Evolutionary conservation across 2,113 vertebrate genomes (phyloP).

Genomic region (Equus przewalskii): DNA sequence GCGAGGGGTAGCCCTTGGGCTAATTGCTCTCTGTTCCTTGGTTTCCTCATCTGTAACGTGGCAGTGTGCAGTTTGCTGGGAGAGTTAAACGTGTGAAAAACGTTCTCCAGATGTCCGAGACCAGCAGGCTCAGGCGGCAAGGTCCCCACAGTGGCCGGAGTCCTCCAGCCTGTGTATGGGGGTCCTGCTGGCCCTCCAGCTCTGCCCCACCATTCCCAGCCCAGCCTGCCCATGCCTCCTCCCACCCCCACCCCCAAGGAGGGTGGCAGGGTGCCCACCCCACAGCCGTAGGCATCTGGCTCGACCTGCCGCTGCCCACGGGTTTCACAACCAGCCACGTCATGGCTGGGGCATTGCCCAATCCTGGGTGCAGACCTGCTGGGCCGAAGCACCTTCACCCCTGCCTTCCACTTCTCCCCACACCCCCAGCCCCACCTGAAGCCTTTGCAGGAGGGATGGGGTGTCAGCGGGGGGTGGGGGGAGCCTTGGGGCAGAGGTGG

Average conservation of each 20-base stretch:
- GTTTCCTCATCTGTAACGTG: background rate
- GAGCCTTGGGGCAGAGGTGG: background rate
- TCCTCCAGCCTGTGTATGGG: background rate
- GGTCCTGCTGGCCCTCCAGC: background rate
- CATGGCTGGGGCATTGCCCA: background rate
- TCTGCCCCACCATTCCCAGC: background rate
- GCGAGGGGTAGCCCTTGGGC: background rate
- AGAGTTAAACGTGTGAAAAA: background rate
- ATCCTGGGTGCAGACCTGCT: background rate
- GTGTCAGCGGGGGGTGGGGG: background rate
- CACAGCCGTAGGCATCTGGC: background rate
- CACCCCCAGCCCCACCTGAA: accelerated
- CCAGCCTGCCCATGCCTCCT: too few species aligned
- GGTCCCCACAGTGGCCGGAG: background rate
- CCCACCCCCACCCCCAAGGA: background rate
- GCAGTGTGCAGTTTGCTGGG: background rate
- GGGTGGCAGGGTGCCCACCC: background rate
- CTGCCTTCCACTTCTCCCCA: background rate
- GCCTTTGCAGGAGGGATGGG: background rate
- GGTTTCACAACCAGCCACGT: background rate
- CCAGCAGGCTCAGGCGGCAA: background rate
- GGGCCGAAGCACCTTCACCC: background rate
- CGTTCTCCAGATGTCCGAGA: background rate
- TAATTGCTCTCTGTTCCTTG: background rate
- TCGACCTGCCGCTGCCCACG: background rate